Conservation (phyloP, 1,140 invertebrate species). For the Drosophila orosa region DNA sequence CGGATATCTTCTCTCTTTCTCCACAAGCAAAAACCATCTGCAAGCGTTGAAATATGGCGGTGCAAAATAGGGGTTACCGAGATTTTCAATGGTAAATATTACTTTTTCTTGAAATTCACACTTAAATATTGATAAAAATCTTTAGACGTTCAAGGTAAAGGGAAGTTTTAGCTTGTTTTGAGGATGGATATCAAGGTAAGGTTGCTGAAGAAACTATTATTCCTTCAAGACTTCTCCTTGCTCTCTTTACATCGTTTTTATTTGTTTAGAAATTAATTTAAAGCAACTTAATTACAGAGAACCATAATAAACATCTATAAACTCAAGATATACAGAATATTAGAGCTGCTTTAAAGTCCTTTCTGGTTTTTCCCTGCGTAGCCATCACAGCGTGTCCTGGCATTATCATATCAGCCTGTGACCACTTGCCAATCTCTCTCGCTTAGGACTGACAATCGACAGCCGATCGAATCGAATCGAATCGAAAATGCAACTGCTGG, state of each 20-base stretch:
- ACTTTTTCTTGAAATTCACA: not conserved
- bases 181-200: no score
- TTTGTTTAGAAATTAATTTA: not conserved
- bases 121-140: not conserved
- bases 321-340: not conserved
- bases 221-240: no score
- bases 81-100: slow-evolving; percentile 15
- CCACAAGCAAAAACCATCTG: slow-evolving; percentile 14
- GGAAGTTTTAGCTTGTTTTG: not conserved
- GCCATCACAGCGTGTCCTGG: slow-evolving; percentile 7
- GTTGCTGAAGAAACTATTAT: not conserved
- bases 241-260: not conserved
- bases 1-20: not conserved
- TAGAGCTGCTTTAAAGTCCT: not conserved
- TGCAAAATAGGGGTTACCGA: not conserved
- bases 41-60: slow-evolving; percentile 31
- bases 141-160: not conserved
- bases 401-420: slow-evolving; percentile 44
- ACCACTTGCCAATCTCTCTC: slow-evolving; percentile 43
- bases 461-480: slow-evolving; percentile 55
- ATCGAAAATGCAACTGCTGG: slow-evolving; percentile 60
- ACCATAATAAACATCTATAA: not conserved
- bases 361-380: not conserved
- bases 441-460: slow-evolving; percentile 60
- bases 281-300: not conserved